Percentiles rank a stretch among this genome's conserved stretches.
phyloP scores from a whole-genome alignment of 2,113 vertebrate genomes.

The Guaruba guarouba region DNA sequence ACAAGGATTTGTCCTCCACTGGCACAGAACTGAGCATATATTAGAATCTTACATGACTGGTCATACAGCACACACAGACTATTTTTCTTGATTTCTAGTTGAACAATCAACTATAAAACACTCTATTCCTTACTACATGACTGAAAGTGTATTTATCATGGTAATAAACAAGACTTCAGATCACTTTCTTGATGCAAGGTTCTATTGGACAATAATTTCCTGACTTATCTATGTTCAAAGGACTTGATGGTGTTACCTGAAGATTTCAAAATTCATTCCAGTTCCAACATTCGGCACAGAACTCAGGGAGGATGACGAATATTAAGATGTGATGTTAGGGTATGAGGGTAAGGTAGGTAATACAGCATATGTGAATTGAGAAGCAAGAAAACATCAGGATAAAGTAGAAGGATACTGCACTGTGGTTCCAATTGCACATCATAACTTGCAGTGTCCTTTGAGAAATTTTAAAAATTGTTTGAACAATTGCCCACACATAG shows the following conservation, averaged over 20 bases:
- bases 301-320: not conserved
- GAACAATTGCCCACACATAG: not conserved
- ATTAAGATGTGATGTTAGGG: not conserved
- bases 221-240: not conserved
- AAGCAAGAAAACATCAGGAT: not conserved
- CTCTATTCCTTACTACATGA: not conserved
- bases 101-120: not conserved
- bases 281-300: not conserved
- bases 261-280: not conserved
- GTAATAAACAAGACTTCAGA: not conserved
- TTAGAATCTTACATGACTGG: not conserved
- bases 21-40: not conserved
- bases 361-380: not conserved
- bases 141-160: not conserved
- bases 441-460: not conserved
- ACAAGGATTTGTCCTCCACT: not conserved
- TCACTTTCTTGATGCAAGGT: not conserved
- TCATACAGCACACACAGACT: rapidly evolving
- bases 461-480: not conserved
- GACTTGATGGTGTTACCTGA: not conserved
- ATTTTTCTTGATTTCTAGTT: not conserved
- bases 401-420: not conserved
- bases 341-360: not conserved
- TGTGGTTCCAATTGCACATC: not conserved
- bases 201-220: not conserved